A percentile compares a stretch with the other conserved stretches of the same genome.
phyloP scores from a whole-genome alignment of 2,113 vertebrate genomes.

The Mus pahari region DNA sequence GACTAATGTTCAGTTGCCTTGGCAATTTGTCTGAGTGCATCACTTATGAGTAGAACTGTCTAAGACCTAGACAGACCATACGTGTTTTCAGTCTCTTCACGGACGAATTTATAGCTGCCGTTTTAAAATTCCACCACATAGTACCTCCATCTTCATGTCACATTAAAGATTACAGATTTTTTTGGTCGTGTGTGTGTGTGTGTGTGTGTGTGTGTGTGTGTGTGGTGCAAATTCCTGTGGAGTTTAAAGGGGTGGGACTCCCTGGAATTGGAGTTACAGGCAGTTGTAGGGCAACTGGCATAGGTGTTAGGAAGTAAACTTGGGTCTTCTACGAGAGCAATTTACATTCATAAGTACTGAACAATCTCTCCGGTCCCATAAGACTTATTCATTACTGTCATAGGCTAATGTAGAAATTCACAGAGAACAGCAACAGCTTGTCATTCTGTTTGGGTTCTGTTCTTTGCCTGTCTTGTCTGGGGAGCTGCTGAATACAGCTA shows the following conservation, averaged over 20 bases:
- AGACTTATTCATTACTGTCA: neutral
- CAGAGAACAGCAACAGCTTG: neutral
- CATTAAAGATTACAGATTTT: neutral
- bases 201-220: neutral
- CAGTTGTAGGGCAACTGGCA: no score
- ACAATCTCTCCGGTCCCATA: neutral
- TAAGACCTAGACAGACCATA: neutral
- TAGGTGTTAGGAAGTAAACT: neutral
- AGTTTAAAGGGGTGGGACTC: neutral
- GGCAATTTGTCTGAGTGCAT: neutral
- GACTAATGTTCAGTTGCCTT: neutral
- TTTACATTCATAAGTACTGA: no score
- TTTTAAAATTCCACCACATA: neutral
- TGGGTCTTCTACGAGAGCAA: neutral
- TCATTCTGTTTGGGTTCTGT: neutral
- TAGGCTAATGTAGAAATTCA: neutral
- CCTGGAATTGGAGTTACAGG: neutral
- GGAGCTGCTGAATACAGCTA: neutral
- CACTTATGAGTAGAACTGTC: neutral
- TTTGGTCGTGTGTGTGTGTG: neutral
- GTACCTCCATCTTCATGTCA: neutral
- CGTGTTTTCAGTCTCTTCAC: conserved; percentile 7
- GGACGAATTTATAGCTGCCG: neutral
- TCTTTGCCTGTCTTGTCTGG: neutral
- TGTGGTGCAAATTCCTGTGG: neutral